Evolutionary conservation across 2,888 invertebrate genomes (phyloP).

Genomic region (Melanostoma scalare): DNA sequence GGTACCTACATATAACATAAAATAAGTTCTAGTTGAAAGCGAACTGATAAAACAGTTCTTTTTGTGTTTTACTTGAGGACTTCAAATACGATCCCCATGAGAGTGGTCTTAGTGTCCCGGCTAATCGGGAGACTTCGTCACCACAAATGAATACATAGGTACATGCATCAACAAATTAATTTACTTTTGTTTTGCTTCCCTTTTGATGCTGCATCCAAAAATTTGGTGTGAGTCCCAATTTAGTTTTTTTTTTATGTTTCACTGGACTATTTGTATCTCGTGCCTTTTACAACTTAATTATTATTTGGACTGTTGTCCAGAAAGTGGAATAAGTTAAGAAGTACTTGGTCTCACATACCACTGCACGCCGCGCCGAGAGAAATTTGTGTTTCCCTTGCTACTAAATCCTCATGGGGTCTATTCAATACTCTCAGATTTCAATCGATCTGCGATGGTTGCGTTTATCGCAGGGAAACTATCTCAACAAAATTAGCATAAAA

Average conservation of each 20-base stretch:
- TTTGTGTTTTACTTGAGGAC: no score
- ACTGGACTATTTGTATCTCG: conserved; percentile 58
- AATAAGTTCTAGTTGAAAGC: no score
- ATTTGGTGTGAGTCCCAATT: no score
- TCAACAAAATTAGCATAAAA: conserved; percentile 80
- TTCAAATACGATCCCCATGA: no score
- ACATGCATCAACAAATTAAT: no score
- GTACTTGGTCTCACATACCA: neutral
- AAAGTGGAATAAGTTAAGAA: conserved; percentile 67
- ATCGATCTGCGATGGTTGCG: conserved; percentile 61
- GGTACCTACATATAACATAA: no score
- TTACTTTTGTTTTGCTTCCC: no score
- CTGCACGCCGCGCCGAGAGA: conserved; percentile 14
- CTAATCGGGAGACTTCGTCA: no score
- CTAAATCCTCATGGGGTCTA: conserved; percentile 5
- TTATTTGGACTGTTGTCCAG: conserved; percentile 71
- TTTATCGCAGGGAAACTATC: conserved; percentile 66
- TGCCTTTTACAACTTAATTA: conserved; percentile 73
- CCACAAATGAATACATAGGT: no score
- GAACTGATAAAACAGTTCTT: no score
- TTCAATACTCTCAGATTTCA: conserved; percentile 46
- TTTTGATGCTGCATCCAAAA: no score
- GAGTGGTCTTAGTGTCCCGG: no score
- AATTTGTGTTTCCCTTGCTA: conserved; percentile 46
- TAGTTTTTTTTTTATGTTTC: neutral